Evolutionary conservation across 2,888 invertebrate species (phyloP).

Genomic region (Brachyopa scutellaris): DNA sequence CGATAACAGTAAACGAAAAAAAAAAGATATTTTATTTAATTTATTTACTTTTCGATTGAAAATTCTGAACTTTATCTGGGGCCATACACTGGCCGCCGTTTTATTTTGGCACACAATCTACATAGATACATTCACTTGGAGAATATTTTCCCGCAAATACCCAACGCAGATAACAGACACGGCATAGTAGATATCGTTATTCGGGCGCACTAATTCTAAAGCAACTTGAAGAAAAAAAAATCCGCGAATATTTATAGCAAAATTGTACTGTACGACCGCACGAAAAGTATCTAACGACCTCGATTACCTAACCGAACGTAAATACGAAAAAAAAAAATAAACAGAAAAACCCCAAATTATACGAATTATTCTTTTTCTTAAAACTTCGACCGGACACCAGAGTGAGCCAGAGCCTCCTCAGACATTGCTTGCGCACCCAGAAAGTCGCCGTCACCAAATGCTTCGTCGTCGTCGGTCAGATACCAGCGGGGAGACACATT

Average conservation of each 20-base stretch:
- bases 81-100: slow-evolving; percentile 18
- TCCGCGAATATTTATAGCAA: neutral
- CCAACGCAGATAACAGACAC: slow-evolving; percentile 21
- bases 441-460: slow-evolving; percentile 68
- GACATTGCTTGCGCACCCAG: slow-evolving; percentile 67
- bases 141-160: slow-evolving; percentile 17
- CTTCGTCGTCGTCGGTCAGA: slow-evolving; percentile 47
- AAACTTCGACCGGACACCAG: slow-evolving; percentile 59
- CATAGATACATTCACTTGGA: slow-evolving; percentile 22
- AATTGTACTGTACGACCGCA: neutral
- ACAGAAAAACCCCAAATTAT: no score
- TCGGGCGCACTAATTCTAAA: neutral
- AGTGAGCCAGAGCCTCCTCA: slow-evolving; percentile 55
- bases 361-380: slow-evolving; percentile 31
- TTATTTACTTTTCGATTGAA: neutral
- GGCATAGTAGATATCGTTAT: slow-evolving; percentile 4
- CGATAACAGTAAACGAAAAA: slow-evolving; percentile 2
- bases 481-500: slow-evolving; percentile 45
- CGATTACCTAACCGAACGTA: no score
- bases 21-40: slow-evolving; percentile 4
- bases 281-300: slow-evolving; percentile 30
- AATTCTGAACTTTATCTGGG: slow-evolving; percentile 12
- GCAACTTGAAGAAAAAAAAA: neutral
- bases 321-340: neutral
- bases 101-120: slow-evolving; percentile 23